Base-by-base conservation (phyloP, 2,888 invertebrate genomes). In the Apodemia zela region DNA sequence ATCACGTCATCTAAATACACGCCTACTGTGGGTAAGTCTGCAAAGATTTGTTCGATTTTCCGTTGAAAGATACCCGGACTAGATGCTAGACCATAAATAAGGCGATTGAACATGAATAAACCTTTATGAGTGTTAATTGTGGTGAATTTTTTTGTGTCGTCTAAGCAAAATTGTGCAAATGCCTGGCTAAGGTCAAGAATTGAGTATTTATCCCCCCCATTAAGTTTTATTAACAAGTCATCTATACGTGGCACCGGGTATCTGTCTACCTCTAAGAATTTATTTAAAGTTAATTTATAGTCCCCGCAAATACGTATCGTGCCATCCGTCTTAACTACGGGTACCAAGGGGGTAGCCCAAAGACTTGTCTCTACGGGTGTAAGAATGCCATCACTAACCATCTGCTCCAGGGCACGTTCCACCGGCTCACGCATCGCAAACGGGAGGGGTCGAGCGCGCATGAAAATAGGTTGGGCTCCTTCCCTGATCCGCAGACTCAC, bases 331-430 rank as follows among this genome's bases (percentile, higher is more conserved):
- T 47, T 47, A n/a, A 47, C 47, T 8, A 47, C 47, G 5, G 47
- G 47, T 47, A 47, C 47, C 6, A 47, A 17, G n/a, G 47, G n/a
- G n/a, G 47, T 47, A 15, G 47, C 47, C 47, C 47, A 47, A 8
- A n/a, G 47, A n/a, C 47, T 47, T 17, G n/a, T 47, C 17, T 47
- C n/a, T 2, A 17, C 67, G 5, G 65, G 67, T 3, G 62, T 57
- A 54, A 69, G 58, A 15, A 67, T 57, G 42, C 65, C 69, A 47
- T 67, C 69, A n/a, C 62, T 60, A 45, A 67, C 64, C 62, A 69
- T 47, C 63, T 62, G 60, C 18, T 68, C 65, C 18, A 71, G 67
- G 17, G 64, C 66, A 42, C 59, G 63, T 60, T 68, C 68, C 60
- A 71, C 72, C 25, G 69, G 71, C 29, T 60, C 29, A 2, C 60